phyloP scores from a whole-genome alignment of 2,888 invertebrate genomes.

The Drosophila neutralis region DNA sequence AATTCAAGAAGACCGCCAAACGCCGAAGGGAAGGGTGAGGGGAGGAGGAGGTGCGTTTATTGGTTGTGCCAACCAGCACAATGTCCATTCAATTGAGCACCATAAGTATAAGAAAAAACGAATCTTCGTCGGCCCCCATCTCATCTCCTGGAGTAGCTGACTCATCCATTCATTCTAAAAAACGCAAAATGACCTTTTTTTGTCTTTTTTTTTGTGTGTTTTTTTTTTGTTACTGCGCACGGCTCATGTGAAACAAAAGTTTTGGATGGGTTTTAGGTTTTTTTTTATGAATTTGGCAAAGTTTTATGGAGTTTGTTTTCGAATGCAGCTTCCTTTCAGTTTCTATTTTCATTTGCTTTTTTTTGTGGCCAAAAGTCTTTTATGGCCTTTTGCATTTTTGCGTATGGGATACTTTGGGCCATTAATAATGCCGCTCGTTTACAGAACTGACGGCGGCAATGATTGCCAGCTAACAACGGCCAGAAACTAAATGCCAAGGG shows the following conservation, averaged over 20 bases:
- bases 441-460: conserved; percentile 5
- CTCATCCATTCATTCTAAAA: background rate
- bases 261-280: conserved; percentile 25
- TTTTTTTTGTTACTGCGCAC: background rate
- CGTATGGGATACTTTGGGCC: conserved; percentile 25
- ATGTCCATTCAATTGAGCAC: conserved; percentile 57
- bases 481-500: background rate
- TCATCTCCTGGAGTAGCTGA: conserved; percentile 14
- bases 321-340: conserved; percentile 33
- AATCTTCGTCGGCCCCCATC: background rate
- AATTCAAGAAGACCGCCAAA: background rate
- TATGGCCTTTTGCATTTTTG: conserved; percentile 46
- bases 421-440: conserved; percentile 14
- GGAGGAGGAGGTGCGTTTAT: background rate
- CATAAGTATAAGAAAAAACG: conserved; percentile 18
- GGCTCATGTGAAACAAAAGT: conserved; percentile 61
- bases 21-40: background rate
- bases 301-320: conserved; percentile 64
- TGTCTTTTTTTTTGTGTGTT: background rate
- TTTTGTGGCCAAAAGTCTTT: conserved; percentile 24
- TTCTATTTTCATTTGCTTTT: background rate
- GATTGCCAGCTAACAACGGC: conserved; percentile 12
- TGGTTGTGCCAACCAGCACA: conserved; percentile 26
- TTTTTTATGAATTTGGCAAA: conserved; percentile 53
- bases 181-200: background rate